A percentile compares a stretch with the other conserved stretches of the same genome.
These are phyloP conservation scores for Atlantisia rogersi DNA, from an alignment of 2,113 vertebrate species.

Conservation along the genomic window DNA sequence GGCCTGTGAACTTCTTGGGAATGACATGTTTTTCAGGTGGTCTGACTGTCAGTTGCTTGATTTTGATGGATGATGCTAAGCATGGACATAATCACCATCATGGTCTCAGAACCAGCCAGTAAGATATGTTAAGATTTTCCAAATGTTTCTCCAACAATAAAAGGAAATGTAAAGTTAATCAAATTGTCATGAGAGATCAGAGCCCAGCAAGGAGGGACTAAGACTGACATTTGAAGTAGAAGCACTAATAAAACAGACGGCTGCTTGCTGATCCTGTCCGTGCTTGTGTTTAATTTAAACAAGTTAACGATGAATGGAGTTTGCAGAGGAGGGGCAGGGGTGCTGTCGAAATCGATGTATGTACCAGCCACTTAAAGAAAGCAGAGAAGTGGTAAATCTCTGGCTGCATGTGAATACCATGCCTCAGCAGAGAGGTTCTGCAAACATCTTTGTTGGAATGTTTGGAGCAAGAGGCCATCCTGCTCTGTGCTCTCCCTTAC, in stretches of 20 bases:
- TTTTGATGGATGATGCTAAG: slow-evolving; percentile 61
- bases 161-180: slow-evolving; percentile 75
- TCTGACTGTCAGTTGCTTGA: slow-evolving; percentile 55
- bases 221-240: slow-evolving; percentile 64
- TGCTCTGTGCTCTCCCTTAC: not conserved
- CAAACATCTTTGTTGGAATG: not conserved
- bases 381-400: slow-evolving; percentile 50
- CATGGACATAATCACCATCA: slow-evolving; percentile 53
- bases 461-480: not conserved
- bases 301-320: slow-evolving; percentile 23
- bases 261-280: slow-evolving; percentile 55
- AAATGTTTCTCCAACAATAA: slow-evolving; percentile 71
- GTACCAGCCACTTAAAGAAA: slow-evolving; percentile 49
- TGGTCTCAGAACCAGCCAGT: slow-evolving; percentile 28
- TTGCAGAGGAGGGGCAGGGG: slow-evolving; percentile 18
- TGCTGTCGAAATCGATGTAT: slow-evolving; percentile 36
- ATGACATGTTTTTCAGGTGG: slow-evolving; percentile 18
- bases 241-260: slow-evolving; percentile 63
- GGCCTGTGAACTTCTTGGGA: not conserved
- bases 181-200: slow-evolving; percentile 74
- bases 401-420: not conserved
- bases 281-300: slow-evolving; percentile 67
- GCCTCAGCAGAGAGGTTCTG: not conserved
- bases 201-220: slow-evolving; percentile 54
- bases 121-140: slow-evolving; percentile 67